Evolutionary conservation across 2,113 vertebrate genomes (phyloP), one percentile per base, ranked within the genome.

Genomic region (Aptenodytes forsteri): DNA sequence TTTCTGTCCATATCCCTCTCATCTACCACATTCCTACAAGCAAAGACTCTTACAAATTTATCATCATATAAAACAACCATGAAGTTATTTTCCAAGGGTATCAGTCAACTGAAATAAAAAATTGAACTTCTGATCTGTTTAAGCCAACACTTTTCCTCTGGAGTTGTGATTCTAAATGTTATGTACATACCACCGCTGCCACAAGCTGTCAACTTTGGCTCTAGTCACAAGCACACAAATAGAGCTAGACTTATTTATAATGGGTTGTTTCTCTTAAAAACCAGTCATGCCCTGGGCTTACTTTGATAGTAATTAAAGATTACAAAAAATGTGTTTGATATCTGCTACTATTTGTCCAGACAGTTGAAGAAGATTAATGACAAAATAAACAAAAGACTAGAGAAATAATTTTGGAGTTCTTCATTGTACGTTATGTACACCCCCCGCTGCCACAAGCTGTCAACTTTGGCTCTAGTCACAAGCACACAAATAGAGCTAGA

Each of bases 101-200:
- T 92, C 81, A 92, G 79, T 89, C 52, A 83, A 86, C 50, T 52
- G 40, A 92, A 94, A 93, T 72, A 84, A 78, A 93, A 87, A 89
- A 30, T 11, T 50, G 23, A 85, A 91, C 32, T 78, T 93, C 36
- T 89, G 44, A 71, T 84, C 42, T 79, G 23, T 52, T 93, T 79
- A 95, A 89, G 34, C 30, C 52, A 71, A 75, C n/a, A 84, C 3
- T 29, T 32, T 92, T 94, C 32, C 76, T 67, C 86, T 85, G 49
- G 15, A 73, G 14, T 19, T 89, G 21, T 65, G 61, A 58, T 67
- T 84, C 58, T 62, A 79, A 89, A 65, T 80, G 82, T 91, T 67
- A 61, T 44, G 20, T 72, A 61, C 56, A 47, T 86, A 80, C 34
- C 42, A 54, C 6, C 0, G 0, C 38, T 83, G 52, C 34, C 69